Evolutionary conservation across 2,888 invertebrate genomes (phyloP).

Genomic region (Gasteruption jaculator): DNA sequence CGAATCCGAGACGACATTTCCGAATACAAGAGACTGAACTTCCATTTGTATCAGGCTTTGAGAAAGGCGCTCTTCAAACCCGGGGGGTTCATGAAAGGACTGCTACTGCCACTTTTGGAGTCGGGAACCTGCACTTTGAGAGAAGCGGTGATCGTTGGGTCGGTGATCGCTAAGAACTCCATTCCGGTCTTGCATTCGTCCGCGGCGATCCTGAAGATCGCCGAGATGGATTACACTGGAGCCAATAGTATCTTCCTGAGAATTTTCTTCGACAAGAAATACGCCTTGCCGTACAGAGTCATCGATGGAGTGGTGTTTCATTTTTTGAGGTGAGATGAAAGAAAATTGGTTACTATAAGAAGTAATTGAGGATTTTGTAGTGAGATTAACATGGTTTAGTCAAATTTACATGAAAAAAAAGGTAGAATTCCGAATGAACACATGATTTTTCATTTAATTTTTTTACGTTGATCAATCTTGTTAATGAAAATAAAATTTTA

Average conservation of each 20-base stretch:
- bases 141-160: slow-evolving; percentile 93
- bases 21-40: slow-evolving; percentile 92
- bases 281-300: slow-evolving; percentile 92
- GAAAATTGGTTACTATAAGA: slow-evolving; percentile 6
- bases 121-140: slow-evolving; percentile 90
- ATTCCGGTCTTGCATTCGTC: slow-evolving; percentile 94
- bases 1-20: slow-evolving; percentile 90
- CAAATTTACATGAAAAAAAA: not conserved
- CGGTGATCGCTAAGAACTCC: slow-evolving; percentile 84
- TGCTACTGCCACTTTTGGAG: slow-evolving; percentile 70
- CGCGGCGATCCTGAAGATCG: slow-evolving; percentile 90
- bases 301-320: slow-evolving; percentile 93
- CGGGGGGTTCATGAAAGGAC: slow-evolving; percentile 95
- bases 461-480: slow-evolving; percentile 3
- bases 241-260: slow-evolving; percentile 93
- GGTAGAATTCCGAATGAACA: slow-evolving; percentile 3
- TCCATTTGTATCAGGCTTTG: slow-evolving; percentile 92
- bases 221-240: slow-evolving; percentile 96
- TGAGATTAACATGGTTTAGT: slow-evolving; percentile 2
- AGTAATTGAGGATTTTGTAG: too few species aligned
- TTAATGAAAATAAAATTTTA: slow-evolving; percentile 4
- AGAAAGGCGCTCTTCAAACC: slow-evolving; percentile 94
- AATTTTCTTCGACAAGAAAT: slow-evolving; percentile 94
- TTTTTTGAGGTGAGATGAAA: slow-evolving; percentile 70
- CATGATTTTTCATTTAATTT: slow-evolving; percentile 7